Evolutionary conservation across 2,797 vertebrate species (phyloP).

Genomic region (Melanotaenia boesemani): DNA sequence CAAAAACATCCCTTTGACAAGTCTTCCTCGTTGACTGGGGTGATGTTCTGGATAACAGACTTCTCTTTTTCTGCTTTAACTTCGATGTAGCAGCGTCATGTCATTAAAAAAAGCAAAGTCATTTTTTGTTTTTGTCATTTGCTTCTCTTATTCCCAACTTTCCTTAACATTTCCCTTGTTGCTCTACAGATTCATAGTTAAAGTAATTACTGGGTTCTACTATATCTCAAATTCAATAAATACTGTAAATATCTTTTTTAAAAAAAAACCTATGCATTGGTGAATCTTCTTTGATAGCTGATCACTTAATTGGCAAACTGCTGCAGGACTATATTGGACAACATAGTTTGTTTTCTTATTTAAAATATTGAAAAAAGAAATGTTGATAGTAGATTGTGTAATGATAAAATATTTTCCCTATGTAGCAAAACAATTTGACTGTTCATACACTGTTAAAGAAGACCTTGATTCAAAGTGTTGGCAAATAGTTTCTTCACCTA

Average conservation of each 20-base stretch:
- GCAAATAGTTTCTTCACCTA: constrained; percentile 77
- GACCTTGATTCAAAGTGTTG: constrained; percentile 69
- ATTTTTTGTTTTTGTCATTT: constrained; percentile 48
- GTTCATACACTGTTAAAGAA: constrained; percentile 35
- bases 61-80: constrained; percentile 34
- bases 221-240: too few species aligned
- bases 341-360: too few species aligned
- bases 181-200: too few species aligned
- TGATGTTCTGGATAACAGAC: constrained; percentile 62
- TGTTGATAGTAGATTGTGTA: background rate
- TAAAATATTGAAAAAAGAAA: too few species aligned
- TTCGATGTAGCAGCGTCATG: constrained; percentile 47
- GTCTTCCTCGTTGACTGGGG: constrained; percentile 45
- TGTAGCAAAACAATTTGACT: constrained; percentile 47
- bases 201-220: constrained; percentile 7
- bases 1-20: constrained; percentile 63
- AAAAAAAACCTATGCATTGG: too few species aligned
- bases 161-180: constrained; percentile 69
- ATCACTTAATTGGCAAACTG: too few species aligned
- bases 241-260: too few species aligned
- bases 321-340: too few species aligned
- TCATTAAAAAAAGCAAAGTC: constrained; percentile 74
- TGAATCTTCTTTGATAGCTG: too few species aligned
- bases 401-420: constrained; percentile 30
- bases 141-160: constrained; percentile 17